Conservation (phyloP, 2,113 vertebrate species). For the Pterocles orientalis region DNA sequence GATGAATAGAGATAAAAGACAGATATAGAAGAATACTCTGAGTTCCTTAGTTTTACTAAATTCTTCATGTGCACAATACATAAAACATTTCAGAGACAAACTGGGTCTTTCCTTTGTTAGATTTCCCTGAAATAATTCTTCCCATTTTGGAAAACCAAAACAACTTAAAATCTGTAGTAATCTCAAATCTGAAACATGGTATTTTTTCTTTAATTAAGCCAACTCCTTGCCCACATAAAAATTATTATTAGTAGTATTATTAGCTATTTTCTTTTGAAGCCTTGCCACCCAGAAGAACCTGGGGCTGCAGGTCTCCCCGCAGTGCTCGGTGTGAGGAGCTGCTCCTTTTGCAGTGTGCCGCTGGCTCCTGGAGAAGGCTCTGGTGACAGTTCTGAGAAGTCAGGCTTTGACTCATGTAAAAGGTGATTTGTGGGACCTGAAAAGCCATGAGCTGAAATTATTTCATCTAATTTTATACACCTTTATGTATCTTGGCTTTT, state of each 20-base stretch:
- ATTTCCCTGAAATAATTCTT: not conserved
- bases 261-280: not conserved
- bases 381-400: not conserved
- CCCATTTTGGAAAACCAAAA: accelerated
- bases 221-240: not conserved
- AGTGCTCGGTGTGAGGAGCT: accelerated
- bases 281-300: not conserved
- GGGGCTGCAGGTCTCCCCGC: not conserved
- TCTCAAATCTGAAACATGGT: not conserved
- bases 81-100: not conserved
- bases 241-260: not conserved
- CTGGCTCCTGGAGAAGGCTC: not conserved
- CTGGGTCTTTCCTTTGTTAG: not conserved
- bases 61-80: not conserved
- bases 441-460: not conserved
- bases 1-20: not conserved
- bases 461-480: not conserved
- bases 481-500: not conserved
- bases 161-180: not conserved
- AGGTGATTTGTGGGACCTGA: not conserved
- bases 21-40: not conserved
- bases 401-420: not conserved
- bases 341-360: not conserved
- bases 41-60: not conserved
- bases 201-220: not conserved